Evolutionary conservation across 2,888 invertebrate genomes (phyloP).

Genomic region (Conistra vaccinii): DNA sequence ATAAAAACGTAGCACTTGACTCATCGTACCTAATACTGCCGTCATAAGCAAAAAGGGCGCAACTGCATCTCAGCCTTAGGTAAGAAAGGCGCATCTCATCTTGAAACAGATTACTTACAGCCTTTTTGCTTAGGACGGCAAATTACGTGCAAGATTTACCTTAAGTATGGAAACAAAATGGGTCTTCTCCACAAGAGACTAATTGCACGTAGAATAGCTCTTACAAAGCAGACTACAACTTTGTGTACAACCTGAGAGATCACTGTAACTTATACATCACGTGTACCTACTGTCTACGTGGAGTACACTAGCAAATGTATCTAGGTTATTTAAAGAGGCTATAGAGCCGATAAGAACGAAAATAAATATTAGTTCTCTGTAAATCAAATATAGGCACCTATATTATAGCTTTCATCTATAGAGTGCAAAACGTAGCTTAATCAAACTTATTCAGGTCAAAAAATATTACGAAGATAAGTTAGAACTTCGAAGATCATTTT

Average conservation of each 20-base stretch:
- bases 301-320: too few relatives aligned
- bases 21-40: constrained; percentile 26
- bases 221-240: background rate
- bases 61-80: constrained; percentile 3
- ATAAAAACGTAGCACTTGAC: constrained; percentile 38
- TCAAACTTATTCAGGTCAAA: constrained; percentile 21
- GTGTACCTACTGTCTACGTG: too few relatives aligned
- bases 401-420: background rate
- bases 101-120: constrained; percentile 11
- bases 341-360: background rate
- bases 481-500: constrained; percentile 32
- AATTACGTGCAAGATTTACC: constrained; percentile 6
- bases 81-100: constrained; percentile 20
- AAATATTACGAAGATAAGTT: constrained; percentile 11
- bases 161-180: background rate
- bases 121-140: constrained; percentile 17
- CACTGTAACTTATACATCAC: too few relatives aligned
- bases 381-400: constrained; percentile 1
- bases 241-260: too few relatives aligned
- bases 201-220: background rate
- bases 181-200: background rate
- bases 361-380: background rate
- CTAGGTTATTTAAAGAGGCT: constrained; percentile 43
- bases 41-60: constrained; percentile 10
- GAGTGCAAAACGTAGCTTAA: background rate